Conservation (phyloP, 2,888 invertebrate genomes). For the Thereva unica region DNA sequence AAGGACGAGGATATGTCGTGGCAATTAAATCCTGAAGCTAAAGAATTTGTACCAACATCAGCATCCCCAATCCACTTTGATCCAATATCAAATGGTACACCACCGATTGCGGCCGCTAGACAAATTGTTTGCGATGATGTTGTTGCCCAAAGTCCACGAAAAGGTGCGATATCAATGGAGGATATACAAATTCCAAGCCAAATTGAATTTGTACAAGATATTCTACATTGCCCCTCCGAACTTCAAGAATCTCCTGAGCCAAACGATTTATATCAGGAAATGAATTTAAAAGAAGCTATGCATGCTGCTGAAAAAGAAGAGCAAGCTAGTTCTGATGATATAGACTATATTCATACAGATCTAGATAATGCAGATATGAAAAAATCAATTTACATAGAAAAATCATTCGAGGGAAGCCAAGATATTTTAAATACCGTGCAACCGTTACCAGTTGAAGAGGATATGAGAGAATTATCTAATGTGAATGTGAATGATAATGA, state of each 20-base stretch:
- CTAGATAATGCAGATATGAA: constrained; percentile 49
- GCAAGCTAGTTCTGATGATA: constrained; percentile 25
- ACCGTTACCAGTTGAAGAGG: constrained; percentile 47
- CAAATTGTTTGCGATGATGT: constrained; percentile 53
- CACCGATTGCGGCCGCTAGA: constrained; percentile 21
- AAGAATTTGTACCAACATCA: constrained; percentile 78
- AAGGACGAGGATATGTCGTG: constrained; percentile 68
- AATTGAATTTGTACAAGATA: constrained; percentile 54
- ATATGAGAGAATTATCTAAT: constrained; percentile 8
- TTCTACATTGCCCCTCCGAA: constrained; percentile 55
- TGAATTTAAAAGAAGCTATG: constrained; percentile 48
- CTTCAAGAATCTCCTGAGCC: constrained; percentile 37
- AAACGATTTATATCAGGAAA: constrained; percentile 42
- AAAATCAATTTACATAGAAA: constrained; percentile 50
- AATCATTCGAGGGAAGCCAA: constrained; percentile 21
- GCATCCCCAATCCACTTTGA: constrained; percentile 55
- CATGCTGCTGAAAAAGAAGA: constrained; percentile 48
- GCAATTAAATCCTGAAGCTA: constrained; percentile 81
- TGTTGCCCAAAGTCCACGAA: constrained; percentile 74
- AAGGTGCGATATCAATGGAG: constrained; percentile 60
- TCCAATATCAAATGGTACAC: constrained; percentile 8
- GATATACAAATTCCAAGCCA: constrained; percentile 52
- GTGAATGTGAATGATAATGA: not conserved
- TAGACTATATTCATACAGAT: constrained; percentile 22
- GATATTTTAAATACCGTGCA: constrained; percentile 56